Base-by-base conservation (phyloP, 2,888 invertebrate genomes). In the Aphodius sticticus region DNA sequence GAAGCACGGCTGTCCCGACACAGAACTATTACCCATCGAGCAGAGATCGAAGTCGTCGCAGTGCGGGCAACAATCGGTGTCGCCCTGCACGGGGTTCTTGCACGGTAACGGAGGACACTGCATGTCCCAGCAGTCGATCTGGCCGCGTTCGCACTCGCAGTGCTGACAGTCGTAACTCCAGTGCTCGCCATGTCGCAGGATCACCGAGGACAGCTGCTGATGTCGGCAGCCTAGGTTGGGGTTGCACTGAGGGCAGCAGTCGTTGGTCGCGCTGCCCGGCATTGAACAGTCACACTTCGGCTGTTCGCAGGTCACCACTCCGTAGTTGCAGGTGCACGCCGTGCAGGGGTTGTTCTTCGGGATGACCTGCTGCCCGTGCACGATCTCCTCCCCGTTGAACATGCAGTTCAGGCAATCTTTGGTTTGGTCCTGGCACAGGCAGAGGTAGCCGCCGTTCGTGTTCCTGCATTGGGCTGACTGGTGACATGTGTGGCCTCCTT, bases 151-250 rank as follows among this genome's bases (percentile, higher is more conserved):
- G 90, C 97, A 97, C 91, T 97, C 96, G 91, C 97, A 97, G 82
- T 95, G 95, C 91, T 96, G 96, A 90, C 97, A 97, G 90, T 96
- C 95, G 90, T 96, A 96, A 84, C 95, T 94, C 97, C 97, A 97
- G 86, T 93, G 93, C 88, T 97, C 95, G 78, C 96, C 96, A 88
- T 95, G 95, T 88, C 92, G 93, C 88, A 95, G 94, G 85, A 93
- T 91, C 82, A 95, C 93, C 88, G 94, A 93, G 84, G 92, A 92
- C 86, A 95, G 92, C 88, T 96, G 95, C 89, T 96, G 96, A 89
- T 96, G 96, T 82, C 92, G 92, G 89, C 96, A 96, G 84, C 93
- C 93, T 86, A 93, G 92, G 83, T 92, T 91, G 77, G 93, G 91
- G 88, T 95, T 94, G 90, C 96, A 96, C 88, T 95, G 95, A 75